Base-by-base conservation (phyloP, 2,797 vertebrate species). In the Meriones psammophilus region DNA sequence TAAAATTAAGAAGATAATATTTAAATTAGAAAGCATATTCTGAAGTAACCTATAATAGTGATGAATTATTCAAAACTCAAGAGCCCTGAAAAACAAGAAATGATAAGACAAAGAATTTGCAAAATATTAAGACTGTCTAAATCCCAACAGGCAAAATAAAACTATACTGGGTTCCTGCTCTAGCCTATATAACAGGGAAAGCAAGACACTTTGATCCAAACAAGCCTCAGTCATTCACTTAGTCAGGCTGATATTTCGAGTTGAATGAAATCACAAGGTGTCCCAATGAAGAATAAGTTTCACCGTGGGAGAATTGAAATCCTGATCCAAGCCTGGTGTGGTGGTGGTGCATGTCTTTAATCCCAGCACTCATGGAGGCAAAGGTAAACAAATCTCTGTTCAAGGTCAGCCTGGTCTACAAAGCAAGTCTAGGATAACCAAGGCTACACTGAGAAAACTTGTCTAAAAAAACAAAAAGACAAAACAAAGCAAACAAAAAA, bases 21-120 rank as follows among this genome's bases (percentile, higher is more conserved):
- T 73, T 68, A 94, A 93, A 88, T 92, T 9, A 92, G 15, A 95
- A 93, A 73, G 8, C 0, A 74, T 30, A 54, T 58, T 89, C 68
- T 5, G n/a, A 92, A 95, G 85, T 73, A 88, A 81, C 68, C 26
- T 66, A 36, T 42, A 89, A 54, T 46, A 79, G 60, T 84, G 14
- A 88, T 54, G 36, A 91, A 76, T 6, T 5, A n/a, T 83, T 93
- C 30, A 84, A 84, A 95, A 84, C 58, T 36, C 85, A 90, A 78
- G 15, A 8, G 36, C 22, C 17, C 68, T 76, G n/a, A 77, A 93
- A 92, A 58, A 58, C 30, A 85, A 69, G 1, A 46, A 94, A 42
- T 83, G 15, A 89, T 15, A 91, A 26, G 33, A 71, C 10, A 91
- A 94, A 60, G 22, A 69, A 30, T 66, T 84, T 56, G 36, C 42